A percentile compares a stretch with the other conserved stretches of the same genome.
These are phyloP conservation scores for Oryzias celebensis DNA, from an alignment of 2,113 vertebrate genomes.

Conservation along the genomic window DNA sequence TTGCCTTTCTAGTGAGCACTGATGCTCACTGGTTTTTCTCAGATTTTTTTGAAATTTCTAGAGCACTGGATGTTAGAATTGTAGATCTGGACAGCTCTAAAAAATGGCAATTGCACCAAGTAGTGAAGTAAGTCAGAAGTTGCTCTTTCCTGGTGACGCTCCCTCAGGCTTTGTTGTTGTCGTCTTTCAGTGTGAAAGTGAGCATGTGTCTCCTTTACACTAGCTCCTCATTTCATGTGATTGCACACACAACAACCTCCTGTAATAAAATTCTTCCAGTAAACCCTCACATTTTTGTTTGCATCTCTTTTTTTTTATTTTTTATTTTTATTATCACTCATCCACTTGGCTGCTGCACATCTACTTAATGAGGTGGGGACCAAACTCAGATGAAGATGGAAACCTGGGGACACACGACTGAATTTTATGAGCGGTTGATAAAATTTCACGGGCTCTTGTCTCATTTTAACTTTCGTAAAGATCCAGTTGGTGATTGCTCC, in stretches of 20 bases:
- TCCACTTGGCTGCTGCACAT: slow-evolving; percentile 58
- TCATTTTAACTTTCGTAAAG: slow-evolving; percentile 33
- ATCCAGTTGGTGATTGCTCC: slow-evolving; percentile 21
- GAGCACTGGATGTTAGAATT: too few species aligned
- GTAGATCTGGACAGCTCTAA: too few species aligned
- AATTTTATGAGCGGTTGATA: slow-evolving; percentile 66
- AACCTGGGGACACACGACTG: slow-evolving; percentile 50
- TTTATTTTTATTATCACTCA: slow-evolving; percentile 64
- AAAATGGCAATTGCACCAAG: too few species aligned
- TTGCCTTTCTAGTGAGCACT: too few species aligned
- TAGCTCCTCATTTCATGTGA: not conserved
- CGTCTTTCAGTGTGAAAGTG: too few species aligned
- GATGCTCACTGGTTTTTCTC: too few species aligned
- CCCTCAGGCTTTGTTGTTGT: too few species aligned
- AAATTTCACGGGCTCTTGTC: slow-evolving; percentile 49
- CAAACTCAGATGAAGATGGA: slow-evolving; percentile 61
- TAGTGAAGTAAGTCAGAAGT: too few species aligned
- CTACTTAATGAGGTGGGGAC: slow-evolving; percentile 73
- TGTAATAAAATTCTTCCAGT: slow-evolving; percentile 75
- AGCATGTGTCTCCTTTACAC: not conserved
- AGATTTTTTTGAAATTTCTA: too few species aligned
- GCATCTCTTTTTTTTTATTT: slow-evolving; percentile 14
- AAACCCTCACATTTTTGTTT: slow-evolving; percentile 57
- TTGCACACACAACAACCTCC: slow-evolving; percentile 24
- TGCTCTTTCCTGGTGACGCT: too few species aligned